phyloP scores from a whole-genome alignment of 1,140 invertebrate species.

The Coenobita brevimanus region DNA sequence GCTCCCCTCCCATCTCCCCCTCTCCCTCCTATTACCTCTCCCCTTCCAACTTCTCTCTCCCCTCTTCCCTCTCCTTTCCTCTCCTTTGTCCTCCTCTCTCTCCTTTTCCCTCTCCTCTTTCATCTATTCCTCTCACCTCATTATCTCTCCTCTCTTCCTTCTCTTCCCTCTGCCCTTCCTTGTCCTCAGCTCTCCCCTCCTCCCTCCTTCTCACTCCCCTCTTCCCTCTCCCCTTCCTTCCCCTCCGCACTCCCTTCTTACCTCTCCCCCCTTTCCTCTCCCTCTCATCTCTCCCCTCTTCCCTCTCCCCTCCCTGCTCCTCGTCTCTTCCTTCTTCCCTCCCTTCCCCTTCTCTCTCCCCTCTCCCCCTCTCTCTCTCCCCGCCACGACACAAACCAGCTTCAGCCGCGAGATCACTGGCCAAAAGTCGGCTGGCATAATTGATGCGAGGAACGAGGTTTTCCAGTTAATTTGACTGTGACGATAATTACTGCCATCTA shows the following conservation, averaged over 20 bases:
- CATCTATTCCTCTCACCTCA: background rate
- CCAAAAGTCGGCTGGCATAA: constrained; percentile 56
- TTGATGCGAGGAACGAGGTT: constrained; percentile 63
- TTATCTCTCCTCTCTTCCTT: background rate
- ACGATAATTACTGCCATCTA: constrained; percentile 66
- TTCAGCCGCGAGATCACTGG: constrained; percentile 43
- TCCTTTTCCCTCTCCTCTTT: background rate
- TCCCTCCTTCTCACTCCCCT: background rate
- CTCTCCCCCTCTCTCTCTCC: background rate
- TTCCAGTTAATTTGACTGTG: constrained; percentile 65
- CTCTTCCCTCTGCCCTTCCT: background rate
- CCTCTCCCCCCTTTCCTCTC: background rate
- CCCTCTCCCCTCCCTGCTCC: background rate
- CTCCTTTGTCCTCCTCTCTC: background rate
- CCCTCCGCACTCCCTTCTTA: background rate
- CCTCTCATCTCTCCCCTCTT: background rate
- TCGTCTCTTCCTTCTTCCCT: background rate
- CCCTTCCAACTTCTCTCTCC: background rate
- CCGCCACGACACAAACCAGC: constrained; percentile 29
- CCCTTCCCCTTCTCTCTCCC: background rate
- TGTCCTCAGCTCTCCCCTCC: background rate
- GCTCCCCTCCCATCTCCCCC: background rate
- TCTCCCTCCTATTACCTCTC: background rate
- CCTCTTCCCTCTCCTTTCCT: background rate
- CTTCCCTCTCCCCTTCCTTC: background rate